Conservation (phyloP, 2,888 invertebrate genomes). For the Harpalus rubripes region DNA sequence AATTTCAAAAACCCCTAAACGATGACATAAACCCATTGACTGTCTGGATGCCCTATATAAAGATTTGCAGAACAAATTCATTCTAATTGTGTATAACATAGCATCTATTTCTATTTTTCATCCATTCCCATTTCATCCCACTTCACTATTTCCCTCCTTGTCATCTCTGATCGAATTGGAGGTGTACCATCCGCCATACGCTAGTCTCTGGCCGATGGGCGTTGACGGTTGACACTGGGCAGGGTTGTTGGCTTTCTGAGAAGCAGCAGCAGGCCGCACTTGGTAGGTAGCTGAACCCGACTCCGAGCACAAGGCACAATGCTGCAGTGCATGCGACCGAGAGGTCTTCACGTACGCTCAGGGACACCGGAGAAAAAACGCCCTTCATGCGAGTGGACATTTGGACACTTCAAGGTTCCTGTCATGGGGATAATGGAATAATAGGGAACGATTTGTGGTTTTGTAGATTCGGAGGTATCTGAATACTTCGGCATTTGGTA, state of each 20-base stretch:
- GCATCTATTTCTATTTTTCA: background rate
- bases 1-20: too few species aligned
- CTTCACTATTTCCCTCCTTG: background rate
- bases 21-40: too few species aligned
- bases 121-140: background rate
- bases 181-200: background rate
- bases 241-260: conserved; percentile 62
- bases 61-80: too few species aligned
- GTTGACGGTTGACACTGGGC: conserved; percentile 3
- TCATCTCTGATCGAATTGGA: background rate
- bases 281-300: conserved; percentile 59
- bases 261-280: background rate
- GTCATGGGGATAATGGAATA: background rate
- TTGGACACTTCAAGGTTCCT: conserved; percentile 26
- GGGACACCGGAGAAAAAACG: conserved; percentile 31
- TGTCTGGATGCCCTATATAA: too few species aligned
- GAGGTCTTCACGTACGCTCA: conserved; percentile 37
- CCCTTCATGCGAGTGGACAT: conserved; percentile 5
- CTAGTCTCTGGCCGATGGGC: conserved; percentile 2
- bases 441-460: conserved; percentile 4
- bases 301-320: conserved; percentile 3
- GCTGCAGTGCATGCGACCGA: conserved; percentile 16
- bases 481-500: too few species aligned
- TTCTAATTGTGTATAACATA: too few species aligned
- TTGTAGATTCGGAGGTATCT: background rate